These are phyloP conservation scores for Rhinella marina DNA, from an alignment of 2,797 vertebrate species.

Conservation along the genomic window DNA sequence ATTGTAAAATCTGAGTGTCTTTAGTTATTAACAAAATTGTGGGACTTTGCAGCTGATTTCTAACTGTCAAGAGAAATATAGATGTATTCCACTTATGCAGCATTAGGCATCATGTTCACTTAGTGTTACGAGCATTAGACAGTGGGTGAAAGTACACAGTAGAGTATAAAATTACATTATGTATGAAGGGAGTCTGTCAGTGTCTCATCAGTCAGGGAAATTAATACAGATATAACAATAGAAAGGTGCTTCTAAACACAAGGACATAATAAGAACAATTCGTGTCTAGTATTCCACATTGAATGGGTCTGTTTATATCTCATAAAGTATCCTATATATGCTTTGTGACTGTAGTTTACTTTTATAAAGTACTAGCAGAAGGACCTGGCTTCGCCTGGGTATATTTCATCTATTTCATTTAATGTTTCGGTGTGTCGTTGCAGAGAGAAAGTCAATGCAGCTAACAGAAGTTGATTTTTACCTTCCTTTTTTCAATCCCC, in stretches of 20 bases:
- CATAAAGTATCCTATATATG: too few relatives aligned
- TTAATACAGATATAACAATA: conserved; percentile 37
- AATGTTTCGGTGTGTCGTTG: too few relatives aligned
- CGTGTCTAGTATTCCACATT: neutral
- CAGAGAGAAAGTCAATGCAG: too few relatives aligned
- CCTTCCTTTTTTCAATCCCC: too few relatives aligned
- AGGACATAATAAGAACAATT: neutral
- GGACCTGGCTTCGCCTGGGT: too few relatives aligned
- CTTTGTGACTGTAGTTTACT: too few relatives aligned
- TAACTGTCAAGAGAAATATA: conserved; percentile 18
- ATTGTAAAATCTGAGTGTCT: neutral
- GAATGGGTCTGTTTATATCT: neutral
- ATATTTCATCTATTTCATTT: too few relatives aligned
- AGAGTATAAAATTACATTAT: conserved; percentile 22
- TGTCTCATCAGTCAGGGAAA: conserved; percentile 4
- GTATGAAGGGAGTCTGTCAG: neutral
- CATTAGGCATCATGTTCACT: conserved; percentile 42
- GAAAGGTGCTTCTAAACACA: neutral
- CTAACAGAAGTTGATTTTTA: too few relatives aligned
- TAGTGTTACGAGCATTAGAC: conserved; percentile 24
- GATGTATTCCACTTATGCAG: conserved; percentile 6
- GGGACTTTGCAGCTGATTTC: conserved; percentile 12
- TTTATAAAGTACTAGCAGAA: too few relatives aligned
- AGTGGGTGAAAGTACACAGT: neutral
- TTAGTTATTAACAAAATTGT: conserved; percentile 19